phyloP scores from a whole-genome alignment of 2,888 invertebrate species.

The Nephrotoma appendiculata region DNA sequence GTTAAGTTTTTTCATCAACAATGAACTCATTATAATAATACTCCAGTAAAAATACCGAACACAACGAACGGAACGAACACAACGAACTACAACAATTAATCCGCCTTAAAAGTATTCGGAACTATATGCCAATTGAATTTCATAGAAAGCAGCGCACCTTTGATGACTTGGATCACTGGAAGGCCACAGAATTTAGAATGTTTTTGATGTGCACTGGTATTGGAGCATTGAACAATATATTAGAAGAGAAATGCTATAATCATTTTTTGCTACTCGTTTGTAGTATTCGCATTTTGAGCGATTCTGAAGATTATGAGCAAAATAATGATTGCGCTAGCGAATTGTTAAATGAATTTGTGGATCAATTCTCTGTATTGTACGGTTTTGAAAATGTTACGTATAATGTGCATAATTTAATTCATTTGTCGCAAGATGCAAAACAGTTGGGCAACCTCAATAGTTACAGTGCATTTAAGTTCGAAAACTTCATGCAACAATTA shows the following conservation, averaged over 20 bases:
- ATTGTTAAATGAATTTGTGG: conserved; percentile 9
- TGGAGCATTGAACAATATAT: neutral
- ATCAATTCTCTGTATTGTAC: conserved; percentile 8
- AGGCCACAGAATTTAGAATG: neutral
- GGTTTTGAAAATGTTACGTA: conserved; percentile 10
- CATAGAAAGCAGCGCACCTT: neutral
- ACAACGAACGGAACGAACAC: no score
- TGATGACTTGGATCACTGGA: neutral
- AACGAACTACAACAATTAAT: no score
- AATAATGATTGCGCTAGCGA: conserved; percentile 1
- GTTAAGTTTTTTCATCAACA: no score
- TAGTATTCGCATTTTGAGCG: neutral
- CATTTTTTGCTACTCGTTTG: neutral
- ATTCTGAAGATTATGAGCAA: neutral
- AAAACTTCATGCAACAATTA: neutral
- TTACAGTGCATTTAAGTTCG: neutral
- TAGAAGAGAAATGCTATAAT: neutral
- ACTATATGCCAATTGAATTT: neutral
- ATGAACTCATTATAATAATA: no score
- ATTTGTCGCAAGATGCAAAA: conserved; percentile 8
- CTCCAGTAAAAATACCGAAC: no score
- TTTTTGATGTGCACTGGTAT: neutral
- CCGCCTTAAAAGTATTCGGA: neutral
- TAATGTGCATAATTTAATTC: conserved; percentile 14
- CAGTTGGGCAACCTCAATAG: neutral